Evolutionary conservation across 2,797 vertebrate species (phyloP), one percentile per base, ranked within the genome.

Genomic region (Syndactyla subalaris): DNA sequence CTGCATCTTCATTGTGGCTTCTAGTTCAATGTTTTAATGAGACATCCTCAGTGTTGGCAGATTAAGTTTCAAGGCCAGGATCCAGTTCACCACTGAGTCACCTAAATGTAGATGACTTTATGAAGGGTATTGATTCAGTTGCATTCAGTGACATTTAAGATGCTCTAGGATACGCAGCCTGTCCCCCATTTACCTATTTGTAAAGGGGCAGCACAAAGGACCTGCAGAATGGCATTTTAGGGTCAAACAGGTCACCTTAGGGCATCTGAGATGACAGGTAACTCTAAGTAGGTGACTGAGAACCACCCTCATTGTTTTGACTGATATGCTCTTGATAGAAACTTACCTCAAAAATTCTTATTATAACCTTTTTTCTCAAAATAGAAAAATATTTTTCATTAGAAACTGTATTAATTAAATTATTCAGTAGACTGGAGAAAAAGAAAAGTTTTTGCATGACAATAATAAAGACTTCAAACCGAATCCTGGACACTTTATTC

Each of bases 401-500:
- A 75, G n/a, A 84, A 86, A 72, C 23, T 72, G 72, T 94, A 81
- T 78, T 74, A 71, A 85, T 46, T 66, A 45, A 71, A 77, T 66
- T 72, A 7, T 81, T 86, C 48, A 75, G 46, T 55, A 81, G 36
- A 58, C 15, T 84, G 22, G 19, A 81, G 72, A 24, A 72, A 72
- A 59, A 93, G 89, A 63, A 39, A 7, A 24, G 10, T 78, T 84
- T 36, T 66, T 96, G 92, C 88, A 94, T 88, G 88, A 92, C 57
- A 81, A 29, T 89, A 77, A 41, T 39, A 76, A 92, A 79, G n/a
- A 81, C 51, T 93, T 96, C 95, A 96, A 95, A 95, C 94, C 26
- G 73, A 97, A 96, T 96, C 90, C 94, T 82, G 83, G 26, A 86
- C 83, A 93, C 85, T 95, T 96, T 94, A 95, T 95, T 97, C 89